These are phyloP conservation scores for Lamproptera curius DNA, from an alignment of 2,888 invertebrate species.

Conservation along the genomic window DNA sequence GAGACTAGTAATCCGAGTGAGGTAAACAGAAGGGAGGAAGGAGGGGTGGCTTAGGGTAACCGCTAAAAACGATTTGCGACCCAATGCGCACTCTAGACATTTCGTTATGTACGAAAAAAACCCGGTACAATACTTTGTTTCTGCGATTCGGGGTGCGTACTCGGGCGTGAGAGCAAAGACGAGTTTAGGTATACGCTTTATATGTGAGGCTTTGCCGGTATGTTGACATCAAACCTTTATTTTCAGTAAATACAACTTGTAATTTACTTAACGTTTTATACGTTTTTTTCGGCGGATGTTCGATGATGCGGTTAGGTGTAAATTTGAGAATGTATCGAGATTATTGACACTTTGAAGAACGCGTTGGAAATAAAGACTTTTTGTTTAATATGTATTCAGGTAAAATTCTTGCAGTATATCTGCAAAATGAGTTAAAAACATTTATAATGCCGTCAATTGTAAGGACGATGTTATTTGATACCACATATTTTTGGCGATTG, in stretches of 20 bases:
- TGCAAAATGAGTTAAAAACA: too few relatives aligned
- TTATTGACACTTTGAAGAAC: too few relatives aligned
- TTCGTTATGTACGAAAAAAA: constrained; percentile 9
- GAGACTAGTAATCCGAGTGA: constrained; percentile 30
- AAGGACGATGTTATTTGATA: too few relatives aligned
- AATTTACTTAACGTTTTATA: background rate
- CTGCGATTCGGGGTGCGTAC: constrained; percentile 13
- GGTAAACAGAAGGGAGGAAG: constrained; percentile 26
- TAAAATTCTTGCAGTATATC: too few relatives aligned
- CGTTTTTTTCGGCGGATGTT: background rate
- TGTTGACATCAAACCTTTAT: background rate
- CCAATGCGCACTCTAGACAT: constrained; percentile 7
- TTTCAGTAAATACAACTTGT: background rate
- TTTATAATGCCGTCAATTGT: too few relatives aligned
- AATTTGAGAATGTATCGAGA: background rate
- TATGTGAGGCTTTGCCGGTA: background rate
- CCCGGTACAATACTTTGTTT: constrained; percentile 13
- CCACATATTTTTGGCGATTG: too few relatives aligned
- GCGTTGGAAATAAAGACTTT: too few relatives aligned
- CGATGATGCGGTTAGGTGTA: background rate
- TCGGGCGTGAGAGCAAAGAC: constrained; percentile 11
- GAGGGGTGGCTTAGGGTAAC: constrained; percentile 8
- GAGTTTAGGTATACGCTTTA: constrained; percentile 1
- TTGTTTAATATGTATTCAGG: too few relatives aligned
- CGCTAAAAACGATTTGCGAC: constrained; percentile 18